These are phyloP conservation scores for Regulus satrapa DNA, from an alignment of 2,113 vertebrate genomes.

Conservation along the genomic window DNA sequence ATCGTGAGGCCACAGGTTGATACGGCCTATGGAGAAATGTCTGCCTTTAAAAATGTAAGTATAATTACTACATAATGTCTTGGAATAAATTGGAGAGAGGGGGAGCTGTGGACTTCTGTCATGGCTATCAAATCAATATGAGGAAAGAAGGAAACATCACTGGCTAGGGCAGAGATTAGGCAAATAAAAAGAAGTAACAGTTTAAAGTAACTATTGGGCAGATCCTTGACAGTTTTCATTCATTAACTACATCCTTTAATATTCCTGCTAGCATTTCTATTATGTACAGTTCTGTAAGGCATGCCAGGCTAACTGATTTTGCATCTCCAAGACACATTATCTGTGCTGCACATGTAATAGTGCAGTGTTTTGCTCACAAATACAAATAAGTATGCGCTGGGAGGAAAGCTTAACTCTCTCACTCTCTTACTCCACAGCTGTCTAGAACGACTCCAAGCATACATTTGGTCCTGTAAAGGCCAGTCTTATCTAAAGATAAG, in stretches of 20 bases:
- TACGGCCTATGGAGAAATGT: conserved; percentile 61
- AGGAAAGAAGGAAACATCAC: background rate
- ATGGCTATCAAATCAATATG: background rate
- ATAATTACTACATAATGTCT: conserved; percentile 51
- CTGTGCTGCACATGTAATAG: background rate
- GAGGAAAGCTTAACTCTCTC: background rate
- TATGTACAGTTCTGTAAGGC: background rate
- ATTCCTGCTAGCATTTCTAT: background rate
- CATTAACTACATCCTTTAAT: background rate
- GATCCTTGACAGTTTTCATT: background rate
- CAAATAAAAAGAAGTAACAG: background rate
- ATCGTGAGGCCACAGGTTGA: conserved; percentile 48
- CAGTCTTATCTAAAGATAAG: background rate
- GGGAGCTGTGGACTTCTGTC: background rate
- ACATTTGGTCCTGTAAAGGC: background rate
- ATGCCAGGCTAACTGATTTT: background rate
- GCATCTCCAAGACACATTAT: background rate
- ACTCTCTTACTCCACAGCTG: background rate
- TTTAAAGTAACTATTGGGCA: background rate
- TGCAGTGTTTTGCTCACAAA: background rate
- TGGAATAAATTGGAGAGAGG: conserved; percentile 20
- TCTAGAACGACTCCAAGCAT: background rate
- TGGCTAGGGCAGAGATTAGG: background rate
- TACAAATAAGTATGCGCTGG: background rate
- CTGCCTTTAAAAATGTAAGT: conserved; percentile 60